phyloP scores from a whole-genome alignment of 2,113 vertebrate species.

The Prunella himalayana region DNA sequence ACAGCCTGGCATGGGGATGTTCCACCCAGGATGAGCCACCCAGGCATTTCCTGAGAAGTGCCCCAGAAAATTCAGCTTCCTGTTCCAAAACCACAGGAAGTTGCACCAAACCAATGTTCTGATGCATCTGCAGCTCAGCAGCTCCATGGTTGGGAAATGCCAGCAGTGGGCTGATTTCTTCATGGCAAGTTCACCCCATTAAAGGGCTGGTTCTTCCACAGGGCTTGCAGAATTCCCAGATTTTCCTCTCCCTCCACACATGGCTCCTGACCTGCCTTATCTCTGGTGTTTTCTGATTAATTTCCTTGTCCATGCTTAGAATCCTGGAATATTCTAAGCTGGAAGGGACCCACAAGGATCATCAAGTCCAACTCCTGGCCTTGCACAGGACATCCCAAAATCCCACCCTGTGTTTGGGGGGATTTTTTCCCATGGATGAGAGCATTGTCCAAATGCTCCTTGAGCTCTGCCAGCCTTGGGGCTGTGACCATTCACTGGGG shows the following conservation, averaged over 20 bases:
- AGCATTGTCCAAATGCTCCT: neutral
- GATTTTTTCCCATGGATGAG: neutral
- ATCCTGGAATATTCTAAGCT: neutral
- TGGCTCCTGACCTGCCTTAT: neutral
- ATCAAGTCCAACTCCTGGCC: neutral
- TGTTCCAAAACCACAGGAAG: neutral
- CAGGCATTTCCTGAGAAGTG: neutral
- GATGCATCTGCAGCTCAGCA: neutral
- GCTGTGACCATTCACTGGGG: neutral
- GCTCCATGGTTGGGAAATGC: fast-evolving
- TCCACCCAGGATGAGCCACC: neutral
- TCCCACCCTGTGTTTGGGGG: neutral
- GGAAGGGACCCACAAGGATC: neutral
- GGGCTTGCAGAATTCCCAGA: neutral
- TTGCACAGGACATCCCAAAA: neutral
- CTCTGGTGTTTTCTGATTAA: neutral
- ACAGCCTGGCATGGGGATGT: neutral
- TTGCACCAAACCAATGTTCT: fast-evolving
- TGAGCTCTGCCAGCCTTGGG: neutral
- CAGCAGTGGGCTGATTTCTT: neutral
- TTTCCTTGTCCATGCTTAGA: neutral
- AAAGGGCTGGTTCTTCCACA: neutral
- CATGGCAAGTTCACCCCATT: fast-evolving
- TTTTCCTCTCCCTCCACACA: neutral
- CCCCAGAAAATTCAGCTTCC: neutral